phyloP scores from a whole-genome alignment of 2,888 invertebrate species.

The Eristalis arbustorum region DNA sequence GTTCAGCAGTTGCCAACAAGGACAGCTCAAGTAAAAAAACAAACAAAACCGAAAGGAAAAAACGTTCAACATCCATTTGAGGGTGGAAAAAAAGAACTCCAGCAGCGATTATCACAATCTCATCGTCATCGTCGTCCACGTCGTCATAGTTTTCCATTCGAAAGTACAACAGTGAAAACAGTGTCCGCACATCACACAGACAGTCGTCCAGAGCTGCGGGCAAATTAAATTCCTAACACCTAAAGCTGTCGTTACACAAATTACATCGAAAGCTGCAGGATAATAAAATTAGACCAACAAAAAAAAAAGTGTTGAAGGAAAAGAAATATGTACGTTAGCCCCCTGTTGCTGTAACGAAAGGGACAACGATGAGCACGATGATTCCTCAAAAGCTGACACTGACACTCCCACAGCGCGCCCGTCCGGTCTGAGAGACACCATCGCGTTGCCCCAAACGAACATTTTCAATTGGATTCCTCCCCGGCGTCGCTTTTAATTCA shows the following conservation, averaged over 20 bases:
- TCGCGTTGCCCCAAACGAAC: constrained; percentile 52
- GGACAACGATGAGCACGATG: not conserved
- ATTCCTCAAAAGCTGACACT: not conserved
- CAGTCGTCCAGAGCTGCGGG: constrained; percentile 20
- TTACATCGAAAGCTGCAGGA: constrained; percentile 58
- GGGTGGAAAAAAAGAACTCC: not conserved
- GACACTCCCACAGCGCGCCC: not conserved
- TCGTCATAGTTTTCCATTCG: constrained; percentile 42
- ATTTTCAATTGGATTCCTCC: constrained; percentile 69
- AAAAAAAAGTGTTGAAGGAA: constrained; percentile 36
- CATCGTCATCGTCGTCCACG: constrained; percentile 15
- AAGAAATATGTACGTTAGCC: not conserved
- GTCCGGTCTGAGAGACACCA: not conserved
- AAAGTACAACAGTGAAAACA: constrained; percentile 9
- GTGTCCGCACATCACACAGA: not conserved
- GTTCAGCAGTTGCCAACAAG: constrained; percentile 5
- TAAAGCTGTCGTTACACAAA: constrained; percentile 69
- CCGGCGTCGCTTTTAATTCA: constrained; percentile 72
- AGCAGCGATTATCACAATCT: constrained; percentile 20
- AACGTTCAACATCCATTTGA: constrained; percentile 2
- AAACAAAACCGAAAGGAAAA: not conserved
- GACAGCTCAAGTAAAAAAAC: constrained; percentile 4
- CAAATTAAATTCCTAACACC: constrained; percentile 65
- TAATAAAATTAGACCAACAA: constrained; percentile 64
- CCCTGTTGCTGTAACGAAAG: constrained; percentile 26